A percentile compares a stretch with the other conserved stretches of the same genome.
phyloP scores from a whole-genome alignment of 2,797 vertebrate species.

The Phataginus tetradactyla region DNA sequence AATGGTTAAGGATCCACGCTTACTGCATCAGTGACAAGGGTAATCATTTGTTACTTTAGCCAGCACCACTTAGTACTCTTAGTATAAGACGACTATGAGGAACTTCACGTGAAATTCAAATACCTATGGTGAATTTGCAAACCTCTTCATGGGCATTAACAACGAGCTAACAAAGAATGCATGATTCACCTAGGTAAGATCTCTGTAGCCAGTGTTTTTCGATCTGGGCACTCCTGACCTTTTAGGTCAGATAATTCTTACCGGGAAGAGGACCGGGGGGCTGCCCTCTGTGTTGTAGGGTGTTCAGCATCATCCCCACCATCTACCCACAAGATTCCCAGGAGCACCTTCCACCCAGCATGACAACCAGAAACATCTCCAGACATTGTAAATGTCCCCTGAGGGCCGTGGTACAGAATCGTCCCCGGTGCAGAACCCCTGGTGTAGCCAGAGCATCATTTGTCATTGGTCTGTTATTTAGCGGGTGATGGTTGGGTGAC shows the following conservation, averaged over 20 bases:
- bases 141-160: not conserved
- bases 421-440: not conserved
- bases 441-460: not conserved
- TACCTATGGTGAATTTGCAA: not conserved
- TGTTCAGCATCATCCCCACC: not conserved
- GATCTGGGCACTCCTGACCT: not conserved
- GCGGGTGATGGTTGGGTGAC: not conserved
- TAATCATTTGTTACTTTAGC: not conserved
- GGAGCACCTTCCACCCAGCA: rapidly evolving
- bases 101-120: not conserved
- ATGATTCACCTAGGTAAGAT: rapidly evolving
- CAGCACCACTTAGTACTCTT: no score
- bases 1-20: rapidly evolving
- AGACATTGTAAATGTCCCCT: not conserved
- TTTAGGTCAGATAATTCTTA: not conserved
- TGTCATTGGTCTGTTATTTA: not conserved
- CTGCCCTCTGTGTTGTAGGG: no score
- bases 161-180: not conserved
- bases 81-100: rapidly evolving
- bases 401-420: not conserved
- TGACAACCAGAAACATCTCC: not conserved
- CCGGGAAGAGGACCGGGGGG: no score
- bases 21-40: no score
- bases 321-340: not conserved
- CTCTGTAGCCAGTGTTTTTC: not conserved